Evolutionary conservation across 2,888 invertebrate genomes (phyloP), one percentile per base, ranked within the genome.

Genomic region (Netelia fuscicornis): DNA sequence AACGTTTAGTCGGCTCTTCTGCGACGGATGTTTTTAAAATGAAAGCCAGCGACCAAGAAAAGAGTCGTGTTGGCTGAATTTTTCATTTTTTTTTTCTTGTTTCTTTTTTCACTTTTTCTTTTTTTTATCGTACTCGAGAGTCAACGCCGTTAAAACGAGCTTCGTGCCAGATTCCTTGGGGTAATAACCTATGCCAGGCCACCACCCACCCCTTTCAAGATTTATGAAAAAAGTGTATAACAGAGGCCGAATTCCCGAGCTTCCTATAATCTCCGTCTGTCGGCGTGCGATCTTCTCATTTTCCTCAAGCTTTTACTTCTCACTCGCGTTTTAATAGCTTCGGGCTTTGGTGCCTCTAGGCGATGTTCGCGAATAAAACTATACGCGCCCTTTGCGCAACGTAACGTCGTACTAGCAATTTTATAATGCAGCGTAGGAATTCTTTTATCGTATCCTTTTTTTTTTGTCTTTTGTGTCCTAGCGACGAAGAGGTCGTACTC

Each of bases 371-470:
- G 68, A 20, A 62, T 62, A 44, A 72, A 20, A 64, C 23, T 23
- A 10, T 72, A 20, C 2, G 25, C 6, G 52, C 2, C 9, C 64
- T 25, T 42, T 25, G 42, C 60, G 23, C 56, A 10, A 20, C 37
- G 42, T 48, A 58, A 52, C 72, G 54, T 64, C 20, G 25, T n/a
- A 30, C 67, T 52, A 17, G 65, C 52, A 42, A 67, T 79, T 76
- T 67, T 48, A 86, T 86, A 85, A 86, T 86, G 83, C 84, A 79
- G 20, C 65, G 20, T 6, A 70, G 68, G 52, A 81, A 78, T 75
- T 56, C 75, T 81, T 81, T 83, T 75, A 75, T 81, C 75, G 70
- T 10, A n/a, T 1, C 37, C 6, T 37, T 56, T 37, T 37, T n/a
- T n/a, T n/a, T 37, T n/a, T 17, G 20, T 20, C 13, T 56, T 56